phyloP scores from a whole-genome alignment of 1,140 invertebrate genomes.

The Lepidurus packardi region DNA sequence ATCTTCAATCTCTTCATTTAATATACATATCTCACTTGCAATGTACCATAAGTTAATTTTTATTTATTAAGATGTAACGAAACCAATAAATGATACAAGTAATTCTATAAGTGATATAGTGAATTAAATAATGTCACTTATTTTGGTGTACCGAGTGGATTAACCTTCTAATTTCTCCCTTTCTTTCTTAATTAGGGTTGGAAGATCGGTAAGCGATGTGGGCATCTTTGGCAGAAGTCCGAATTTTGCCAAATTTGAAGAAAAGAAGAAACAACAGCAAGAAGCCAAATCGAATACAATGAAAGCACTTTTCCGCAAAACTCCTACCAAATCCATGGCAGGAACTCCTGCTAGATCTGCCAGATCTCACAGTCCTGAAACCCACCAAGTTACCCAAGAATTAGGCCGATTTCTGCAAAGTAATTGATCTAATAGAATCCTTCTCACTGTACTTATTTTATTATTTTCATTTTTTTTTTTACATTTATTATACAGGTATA shows the following conservation, averaged over 20 bases:
- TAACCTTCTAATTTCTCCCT: slow-evolving; percentile 12
- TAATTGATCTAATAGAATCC: neutral
- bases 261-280: slow-evolving; percentile 74
- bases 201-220: slow-evolving; percentile 40
- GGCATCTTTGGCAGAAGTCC: slow-evolving; percentile 32
- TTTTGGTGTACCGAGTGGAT: neutral
- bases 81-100: too few species aligned
- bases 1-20: too few species aligned
- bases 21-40: too few species aligned
- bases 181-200: slow-evolving; percentile 37
- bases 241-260: slow-evolving; percentile 74
- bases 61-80: too few species aligned
- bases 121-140: too few species aligned
- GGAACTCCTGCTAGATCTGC: slow-evolving; percentile 26
- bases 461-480: neutral
- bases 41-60: too few species aligned
- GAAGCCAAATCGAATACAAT: slow-evolving; percentile 76
- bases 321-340: slow-evolving; percentile 56
- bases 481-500: neutral
- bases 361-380: slow-evolving; percentile 31
- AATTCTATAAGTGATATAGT: too few species aligned
- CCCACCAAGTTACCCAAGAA: slow-evolving; percentile 28
- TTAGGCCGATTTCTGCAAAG: slow-evolving; percentile 26
- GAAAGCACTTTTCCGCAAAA: slow-evolving; percentile 70
- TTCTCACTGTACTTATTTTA: neutral